These are phyloP conservation scores for Poeciliopsis turrubarensis DNA, from an alignment of 2,113 vertebrate genomes.

Conservation along the genomic window DNA sequence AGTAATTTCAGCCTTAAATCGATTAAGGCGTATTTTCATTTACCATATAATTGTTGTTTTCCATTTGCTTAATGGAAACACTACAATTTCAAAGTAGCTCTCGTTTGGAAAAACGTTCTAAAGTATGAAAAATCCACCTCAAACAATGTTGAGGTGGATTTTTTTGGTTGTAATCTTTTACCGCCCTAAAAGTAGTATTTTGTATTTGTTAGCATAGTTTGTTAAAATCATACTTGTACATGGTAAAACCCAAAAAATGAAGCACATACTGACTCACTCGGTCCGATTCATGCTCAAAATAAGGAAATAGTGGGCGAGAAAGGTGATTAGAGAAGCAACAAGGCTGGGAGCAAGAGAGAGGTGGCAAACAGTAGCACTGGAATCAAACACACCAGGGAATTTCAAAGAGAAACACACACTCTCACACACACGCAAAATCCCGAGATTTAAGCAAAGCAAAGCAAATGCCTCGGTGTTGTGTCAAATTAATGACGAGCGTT, in stretches of 20 bases:
- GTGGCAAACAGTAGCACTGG: conserved; percentile 37
- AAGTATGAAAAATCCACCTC: too few relatives aligned
- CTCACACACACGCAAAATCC: conserved; percentile 17
- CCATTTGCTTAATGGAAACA: too few relatives aligned
- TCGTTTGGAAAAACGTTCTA: too few relatives aligned
- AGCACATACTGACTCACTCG: conserved; percentile 33
- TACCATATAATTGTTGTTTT: too few relatives aligned
- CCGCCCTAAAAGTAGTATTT: conserved; percentile 49
- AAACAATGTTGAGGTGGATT: too few relatives aligned
- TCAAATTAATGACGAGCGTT: conserved; percentile 50
- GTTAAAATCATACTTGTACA: conserved; percentile 20
- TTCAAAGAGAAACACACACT: conserved; percentile 24
- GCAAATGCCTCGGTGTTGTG: conserved; percentile 33
- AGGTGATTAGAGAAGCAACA: conserved; percentile 54
- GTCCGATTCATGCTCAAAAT: conserved; percentile 63
- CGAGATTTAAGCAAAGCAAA: conserved; percentile 31
- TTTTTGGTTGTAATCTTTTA: conserved; percentile 12
- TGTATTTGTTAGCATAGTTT: conserved; percentile 36
- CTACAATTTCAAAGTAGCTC: too few relatives aligned
- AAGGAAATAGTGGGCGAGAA: conserved; percentile 54
- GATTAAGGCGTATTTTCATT: too few relatives aligned
- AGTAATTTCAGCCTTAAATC: too few relatives aligned
- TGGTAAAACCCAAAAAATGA: not conserved
- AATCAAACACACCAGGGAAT: conserved; percentile 36
- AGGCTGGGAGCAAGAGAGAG: conserved; percentile 31